Evolutionary conservation across 2,113 vertebrate genomes (phyloP).

Genomic region (Fregata magnificens): DNA sequence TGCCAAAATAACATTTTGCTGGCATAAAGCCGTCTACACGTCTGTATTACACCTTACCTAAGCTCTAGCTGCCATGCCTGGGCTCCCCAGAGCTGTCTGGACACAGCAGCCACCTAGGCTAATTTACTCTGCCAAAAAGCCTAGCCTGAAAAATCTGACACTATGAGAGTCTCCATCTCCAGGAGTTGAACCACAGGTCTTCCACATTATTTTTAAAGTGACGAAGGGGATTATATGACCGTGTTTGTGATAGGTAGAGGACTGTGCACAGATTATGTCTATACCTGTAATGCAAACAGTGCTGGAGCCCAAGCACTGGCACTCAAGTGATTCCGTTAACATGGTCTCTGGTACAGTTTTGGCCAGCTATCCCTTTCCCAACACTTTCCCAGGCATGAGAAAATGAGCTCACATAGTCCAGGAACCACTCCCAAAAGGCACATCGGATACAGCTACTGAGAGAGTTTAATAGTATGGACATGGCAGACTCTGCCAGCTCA

Average conservation of each 20-base stretch:
- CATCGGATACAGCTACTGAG: not conserved
- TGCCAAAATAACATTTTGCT: not conserved
- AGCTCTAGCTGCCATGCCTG: not conserved
- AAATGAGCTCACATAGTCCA: not conserved
- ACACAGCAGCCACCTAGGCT: not conserved
- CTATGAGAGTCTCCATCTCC: not conserved
- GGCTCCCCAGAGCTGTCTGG: not conserved
- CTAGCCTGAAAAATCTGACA: not conserved
- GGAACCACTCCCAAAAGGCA: not conserved
- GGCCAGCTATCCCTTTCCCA: not conserved
- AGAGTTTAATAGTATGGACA: not conserved
- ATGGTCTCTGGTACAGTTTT: not conserved
- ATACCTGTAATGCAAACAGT: not conserved
- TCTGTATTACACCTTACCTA: not conserved
- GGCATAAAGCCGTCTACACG: not conserved
- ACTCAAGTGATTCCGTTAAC: not conserved
- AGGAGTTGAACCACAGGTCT: not conserved
- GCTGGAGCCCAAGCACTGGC: not conserved
- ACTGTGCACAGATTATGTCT: not conserved
- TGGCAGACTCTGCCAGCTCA: not conserved
- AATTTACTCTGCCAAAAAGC: not conserved
- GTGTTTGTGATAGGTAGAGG: not conserved
- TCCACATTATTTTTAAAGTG: not conserved
- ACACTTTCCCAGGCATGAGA: not conserved
- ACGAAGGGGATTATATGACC: not conserved